Conservation (phyloP, 2,113 vertebrate genomes). For the Chaenocephalus aceratus region DNA sequence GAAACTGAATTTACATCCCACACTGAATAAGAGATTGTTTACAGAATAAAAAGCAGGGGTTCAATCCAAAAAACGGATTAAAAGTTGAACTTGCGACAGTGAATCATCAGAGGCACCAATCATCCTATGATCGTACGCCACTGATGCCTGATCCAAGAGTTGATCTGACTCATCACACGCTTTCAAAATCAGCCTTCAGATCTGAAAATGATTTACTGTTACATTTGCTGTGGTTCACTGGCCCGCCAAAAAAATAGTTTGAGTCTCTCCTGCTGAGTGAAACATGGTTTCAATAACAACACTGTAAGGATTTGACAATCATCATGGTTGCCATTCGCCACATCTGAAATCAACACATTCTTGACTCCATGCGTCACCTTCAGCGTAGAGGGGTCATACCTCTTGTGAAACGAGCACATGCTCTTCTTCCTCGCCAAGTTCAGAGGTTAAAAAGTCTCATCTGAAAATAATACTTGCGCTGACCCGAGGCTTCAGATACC, state of each 20-base stretch:
- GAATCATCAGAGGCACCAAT: conserved; percentile 30
- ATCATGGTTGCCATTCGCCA: conserved; percentile 72
- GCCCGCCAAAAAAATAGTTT: conserved; percentile 50
- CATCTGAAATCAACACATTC: conserved; percentile 80
- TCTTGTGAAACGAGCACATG: conserved; percentile 57
- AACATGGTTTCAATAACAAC: conserved; percentile 82
- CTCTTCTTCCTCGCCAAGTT: conserved; percentile 54
- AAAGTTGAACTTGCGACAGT: conserved; percentile 25
- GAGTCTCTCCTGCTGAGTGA: conserved; percentile 64
- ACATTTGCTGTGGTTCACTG: conserved; percentile 65
- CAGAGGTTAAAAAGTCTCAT: conserved; percentile 69
- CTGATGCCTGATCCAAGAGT: conserved; percentile 48
- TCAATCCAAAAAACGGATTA: conserved; percentile 35
- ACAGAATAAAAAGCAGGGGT: not conserved
- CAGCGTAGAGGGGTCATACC: conserved; percentile 55
- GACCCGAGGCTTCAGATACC: conserved; percentile 44
- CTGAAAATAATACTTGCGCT: conserved; percentile 52
- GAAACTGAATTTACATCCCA: conserved; percentile 3
- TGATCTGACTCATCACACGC: conserved; percentile 59
- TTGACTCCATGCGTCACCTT: conserved; percentile 65
- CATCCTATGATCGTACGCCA: conserved; percentile 25
- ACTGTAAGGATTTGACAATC: conserved; percentile 73
- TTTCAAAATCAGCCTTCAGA: conserved; percentile 62
- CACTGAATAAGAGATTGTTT: conserved; percentile 5
- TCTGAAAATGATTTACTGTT: conserved; percentile 67